Evolutionary conservation across 2,888 invertebrate genomes (phyloP).

Genomic region (Drosophila greeni): DNA sequence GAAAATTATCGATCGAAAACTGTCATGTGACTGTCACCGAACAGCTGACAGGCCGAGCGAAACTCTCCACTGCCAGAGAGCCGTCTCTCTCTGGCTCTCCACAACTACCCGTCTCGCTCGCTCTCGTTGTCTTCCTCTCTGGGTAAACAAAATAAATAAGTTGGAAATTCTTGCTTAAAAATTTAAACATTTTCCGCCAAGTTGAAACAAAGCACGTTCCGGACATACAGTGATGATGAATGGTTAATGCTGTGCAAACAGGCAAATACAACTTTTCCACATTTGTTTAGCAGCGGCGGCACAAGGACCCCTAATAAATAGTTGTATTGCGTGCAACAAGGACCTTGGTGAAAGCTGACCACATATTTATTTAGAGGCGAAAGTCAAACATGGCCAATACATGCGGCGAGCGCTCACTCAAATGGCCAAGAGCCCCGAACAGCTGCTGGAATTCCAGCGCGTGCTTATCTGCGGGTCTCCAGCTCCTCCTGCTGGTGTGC

Average conservation of each 20-base stretch:
- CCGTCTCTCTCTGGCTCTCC: slow-evolving; percentile 5
- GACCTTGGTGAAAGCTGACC: slow-evolving; percentile 58
- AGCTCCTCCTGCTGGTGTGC: slow-evolving; percentile 6
- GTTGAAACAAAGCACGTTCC: slow-evolving; percentile 18
- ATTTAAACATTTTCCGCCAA: slow-evolving; percentile 3
- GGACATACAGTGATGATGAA: slow-evolving; percentile 8
- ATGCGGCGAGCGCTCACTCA: slow-evolving; percentile 33
- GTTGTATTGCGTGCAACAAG: slow-evolving; percentile 61
- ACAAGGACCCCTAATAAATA: slow-evolving; percentile 60
- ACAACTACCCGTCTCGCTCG: slow-evolving; percentile 3
- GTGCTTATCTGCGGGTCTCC: slow-evolving; percentile 38
- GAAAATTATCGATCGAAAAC: slow-evolving; percentile 77
- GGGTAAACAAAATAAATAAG: slow-evolving; percentile 61
- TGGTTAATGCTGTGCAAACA: slow-evolving; percentile 14
- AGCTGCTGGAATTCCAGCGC: slow-evolving; percentile 56
- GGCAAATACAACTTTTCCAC: slow-evolving; percentile 9
- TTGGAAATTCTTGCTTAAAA: slow-evolving; percentile 35
- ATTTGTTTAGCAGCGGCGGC: slow-evolving; percentile 13
- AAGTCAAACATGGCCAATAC: slow-evolving; percentile 55
- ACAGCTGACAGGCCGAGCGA: slow-evolving; percentile 76
- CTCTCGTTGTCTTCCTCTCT: slow-evolving; percentile 32
- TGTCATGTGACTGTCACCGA: slow-evolving; percentile 79
- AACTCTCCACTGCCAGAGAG: slow-evolving; percentile 58
- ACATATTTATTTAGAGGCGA: slow-evolving; percentile 54
- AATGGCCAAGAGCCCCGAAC: slow-evolving; percentile 41